Conservation (phyloP, 2,797 vertebrate genomes). For the Cuniculus paca region DNA sequence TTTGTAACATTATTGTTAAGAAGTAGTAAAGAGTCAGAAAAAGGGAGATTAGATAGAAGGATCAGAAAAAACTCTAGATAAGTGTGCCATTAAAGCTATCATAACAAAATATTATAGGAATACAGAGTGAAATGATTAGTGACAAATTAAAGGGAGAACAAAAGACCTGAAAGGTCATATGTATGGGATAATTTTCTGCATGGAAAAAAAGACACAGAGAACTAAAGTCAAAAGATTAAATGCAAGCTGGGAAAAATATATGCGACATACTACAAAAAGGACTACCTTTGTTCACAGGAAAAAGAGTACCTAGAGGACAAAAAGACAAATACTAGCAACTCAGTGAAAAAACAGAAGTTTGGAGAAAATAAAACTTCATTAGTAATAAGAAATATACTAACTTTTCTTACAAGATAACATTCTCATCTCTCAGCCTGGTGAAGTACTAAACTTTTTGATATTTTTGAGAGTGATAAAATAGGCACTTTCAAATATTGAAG, state of each 20-base stretch:
- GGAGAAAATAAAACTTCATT: constrained; percentile 44
- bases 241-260: background rate
- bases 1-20: background rate
- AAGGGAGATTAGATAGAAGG: background rate
- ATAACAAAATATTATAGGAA: background rate
- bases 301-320: background rate
- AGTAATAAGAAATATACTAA: background rate
- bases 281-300: background rate
- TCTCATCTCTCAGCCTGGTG: background rate
- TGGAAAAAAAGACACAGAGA: background rate
- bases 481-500: constrained; percentile 17
- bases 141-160: constrained; percentile 17
- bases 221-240: constrained; percentile 29
- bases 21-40: background rate
- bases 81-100: background rate
- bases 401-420: background rate
- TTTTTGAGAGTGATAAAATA: constrained; percentile 3
- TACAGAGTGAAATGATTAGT: constrained; percentile 7
- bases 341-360: background rate
- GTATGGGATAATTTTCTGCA: constrained; percentile 1
- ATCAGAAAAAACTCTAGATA: constrained; percentile 20
- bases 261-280: constrained; percentile 4
- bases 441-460: background rate
- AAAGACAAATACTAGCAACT: constrained; percentile 8
- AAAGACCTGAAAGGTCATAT: background rate